Base-by-base conservation (phyloP, 1,140 invertebrate genomes). In the Brachionus rotundiformis region DNA sequence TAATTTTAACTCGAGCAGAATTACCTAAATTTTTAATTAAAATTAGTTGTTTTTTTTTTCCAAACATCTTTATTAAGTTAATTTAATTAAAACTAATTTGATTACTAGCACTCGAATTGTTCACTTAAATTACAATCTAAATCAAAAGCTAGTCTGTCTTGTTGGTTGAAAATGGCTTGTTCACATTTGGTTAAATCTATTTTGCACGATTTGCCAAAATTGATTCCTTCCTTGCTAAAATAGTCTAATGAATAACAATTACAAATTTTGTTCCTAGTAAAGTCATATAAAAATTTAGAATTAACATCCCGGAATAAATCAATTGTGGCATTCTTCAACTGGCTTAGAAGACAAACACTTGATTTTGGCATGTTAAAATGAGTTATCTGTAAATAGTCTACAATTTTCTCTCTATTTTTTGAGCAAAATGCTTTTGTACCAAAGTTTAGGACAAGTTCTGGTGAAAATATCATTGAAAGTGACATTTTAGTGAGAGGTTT, bases 141-240 rank as follows among this genome's bases (percentile, higher is more conserved):
- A 16, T 68, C 33, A 10, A 68, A 68, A 19, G 36, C 63, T 31
- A 68, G 13, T 36, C 19, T 13, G 36, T 68, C 29, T 36, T 68
- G 63, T 19, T 68, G 27, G 16, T 41, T 29, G 36, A 36, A 39
- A 16, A 39, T 16, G 16, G 13, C 31, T 68, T 68, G 8, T 68
- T 33, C 63, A 68, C 63, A 68, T 16, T 68, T 33, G 19, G 13
- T 36, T 11, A 68, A 16, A 36, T 68, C 63, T n/a, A 68, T 68
- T 68, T 68, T 68, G 36, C 63, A 68, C 16, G 63, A 68, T 36
- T 36, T 68, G 16, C 63, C 63, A 68, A 68, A 68, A 8, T 33
- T 33, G 6, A 36, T 68, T 4, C n/a, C 29, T 33, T 68, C 7
- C 8, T 16, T 36, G 4, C 36, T 5, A 19, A 68, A 33, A 36